phyloP scores from a whole-genome alignment of 2,888 invertebrate species.

The Chesias legatella region DNA sequence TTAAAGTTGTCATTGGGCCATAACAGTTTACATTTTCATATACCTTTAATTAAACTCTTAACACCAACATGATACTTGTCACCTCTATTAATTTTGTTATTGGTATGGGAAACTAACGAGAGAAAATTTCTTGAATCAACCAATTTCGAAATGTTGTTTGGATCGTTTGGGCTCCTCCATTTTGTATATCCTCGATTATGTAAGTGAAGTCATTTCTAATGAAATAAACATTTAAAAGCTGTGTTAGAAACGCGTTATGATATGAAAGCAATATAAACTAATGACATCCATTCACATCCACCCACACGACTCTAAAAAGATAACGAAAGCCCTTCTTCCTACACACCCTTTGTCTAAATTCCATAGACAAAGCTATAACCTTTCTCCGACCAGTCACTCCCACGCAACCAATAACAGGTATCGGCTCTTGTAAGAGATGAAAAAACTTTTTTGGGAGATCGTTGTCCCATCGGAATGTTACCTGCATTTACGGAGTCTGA shows the following conservation, averaged over 20 bases:
- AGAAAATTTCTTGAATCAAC: too few relatives aligned
- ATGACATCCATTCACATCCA: constrained; percentile 27
- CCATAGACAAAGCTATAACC: constrained; percentile 30
- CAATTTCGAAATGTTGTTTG: too few relatives aligned
- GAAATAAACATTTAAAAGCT: constrained; percentile 11
- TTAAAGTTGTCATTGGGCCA: neutral
- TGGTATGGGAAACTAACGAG: too few relatives aligned
- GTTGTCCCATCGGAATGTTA: constrained; percentile 17
- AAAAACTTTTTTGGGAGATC: constrained; percentile 10
- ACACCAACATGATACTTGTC: too few relatives aligned
- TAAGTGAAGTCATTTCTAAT: constrained; percentile 5
- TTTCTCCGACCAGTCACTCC: constrained; percentile 30
- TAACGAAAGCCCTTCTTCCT: constrained; percentile 26
- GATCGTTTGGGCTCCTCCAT: too few relatives aligned
- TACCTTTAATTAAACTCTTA: too few relatives aligned
- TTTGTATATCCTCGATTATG: constrained; percentile 2
- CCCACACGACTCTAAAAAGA: constrained; percentile 26
- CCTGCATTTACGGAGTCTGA: constrained; percentile 18
- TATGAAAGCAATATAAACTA: constrained; percentile 27
- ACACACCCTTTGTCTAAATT: constrained; percentile 33
- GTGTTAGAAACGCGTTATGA: constrained; percentile 24
- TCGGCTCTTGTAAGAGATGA: constrained; percentile 8
- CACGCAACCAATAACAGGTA: constrained; percentile 24
- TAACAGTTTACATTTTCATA: neutral
- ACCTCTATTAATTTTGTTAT: too few relatives aligned